Conservation (phyloP, 2,888 invertebrate species). For the Listrodromus nycthemerus region DNA sequence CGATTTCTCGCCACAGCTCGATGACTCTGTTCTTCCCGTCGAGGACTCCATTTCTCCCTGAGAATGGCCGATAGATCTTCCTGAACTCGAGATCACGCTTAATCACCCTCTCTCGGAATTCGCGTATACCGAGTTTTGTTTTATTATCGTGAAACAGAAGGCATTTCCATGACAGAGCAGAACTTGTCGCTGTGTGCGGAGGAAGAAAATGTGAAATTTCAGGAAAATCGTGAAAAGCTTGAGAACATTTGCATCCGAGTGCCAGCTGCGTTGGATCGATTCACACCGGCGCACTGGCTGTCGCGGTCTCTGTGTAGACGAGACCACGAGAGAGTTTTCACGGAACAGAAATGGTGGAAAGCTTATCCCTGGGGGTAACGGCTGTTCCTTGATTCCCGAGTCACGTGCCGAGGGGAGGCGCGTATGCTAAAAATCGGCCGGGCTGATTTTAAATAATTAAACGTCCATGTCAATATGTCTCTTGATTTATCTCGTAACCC, state of each 20-base stretch:
- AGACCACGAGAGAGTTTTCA: conserved; percentile 46
- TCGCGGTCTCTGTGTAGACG: conserved; percentile 23
- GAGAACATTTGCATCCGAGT: conserved; percentile 53
- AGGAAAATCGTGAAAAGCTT: conserved; percentile 48
- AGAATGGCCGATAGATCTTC: conserved; percentile 46
- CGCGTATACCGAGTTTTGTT: conserved; percentile 7
- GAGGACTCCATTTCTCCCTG: conserved; percentile 41
- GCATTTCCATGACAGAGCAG: conserved; percentile 1
- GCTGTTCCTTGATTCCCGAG: conserved; percentile 47
- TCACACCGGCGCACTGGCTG: conserved; percentile 31
- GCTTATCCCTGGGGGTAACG: conserved; percentile 9
- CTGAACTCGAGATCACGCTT: neutral
- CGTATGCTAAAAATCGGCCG: no score
- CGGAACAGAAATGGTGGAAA: conserved; percentile 16
- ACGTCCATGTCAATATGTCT: no score
- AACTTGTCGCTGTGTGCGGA: neutral
- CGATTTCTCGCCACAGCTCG: conserved; percentile 40
- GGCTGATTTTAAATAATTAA: no score
- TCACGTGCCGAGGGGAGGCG: conserved; percentile 15
- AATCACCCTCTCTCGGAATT: conserved; percentile 9
- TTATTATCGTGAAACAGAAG: conserved; percentile 13
- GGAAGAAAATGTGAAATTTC: conserved; percentile 27
- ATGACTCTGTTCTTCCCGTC: conserved; percentile 34
- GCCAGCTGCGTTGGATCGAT: conserved; percentile 57
- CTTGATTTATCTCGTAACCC: no score